Percentiles rank a stretch among this genome's conserved stretches.
phyloP scores from a whole-genome alignment of 2,113 vertebrate genomes.

The Dasyurus viverrinus region DNA sequence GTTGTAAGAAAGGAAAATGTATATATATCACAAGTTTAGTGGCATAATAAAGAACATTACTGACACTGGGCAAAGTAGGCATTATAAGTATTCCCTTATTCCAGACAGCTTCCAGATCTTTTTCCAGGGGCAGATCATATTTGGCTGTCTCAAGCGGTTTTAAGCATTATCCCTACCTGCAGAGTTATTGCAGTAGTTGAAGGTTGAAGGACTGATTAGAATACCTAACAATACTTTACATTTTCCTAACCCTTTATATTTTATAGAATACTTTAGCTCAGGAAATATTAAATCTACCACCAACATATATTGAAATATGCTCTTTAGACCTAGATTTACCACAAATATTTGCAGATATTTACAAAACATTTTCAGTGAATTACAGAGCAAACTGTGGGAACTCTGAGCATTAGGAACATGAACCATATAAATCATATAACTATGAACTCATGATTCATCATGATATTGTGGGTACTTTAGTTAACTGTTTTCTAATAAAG shows the following conservation, averaged over 20 bases:
- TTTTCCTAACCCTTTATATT: neutral
- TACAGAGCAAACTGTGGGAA: neutral
- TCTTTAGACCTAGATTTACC: slow-evolving; percentile 17
- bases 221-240: neutral
- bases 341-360: slow-evolving; percentile 28
- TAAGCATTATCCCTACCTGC: neutral
- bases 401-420: slow-evolving; percentile 21
- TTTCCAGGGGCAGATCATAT: neutral
- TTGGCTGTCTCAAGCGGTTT: neutral
- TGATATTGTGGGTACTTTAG: neutral
- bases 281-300: neutral
- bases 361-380: neutral
- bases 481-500: neutral
- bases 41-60: slow-evolving; percentile 3
- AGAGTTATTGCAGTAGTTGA: neutral
- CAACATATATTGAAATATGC: neutral
- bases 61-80: slow-evolving; percentile 21
- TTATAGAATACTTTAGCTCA: slow-evolving; percentile 30
- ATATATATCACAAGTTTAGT: slow-evolving; percentile 33
- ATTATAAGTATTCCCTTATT: slow-evolving; percentile 42
- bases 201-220: neutral
- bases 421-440: slow-evolving; percentile 12
- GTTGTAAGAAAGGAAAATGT: slow-evolving; percentile 16
- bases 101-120: slow-evolving; percentile 23
- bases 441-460: neutral